Evolutionary conservation across 2,888 invertebrate species (phyloP), one percentile per base, ranked within the genome.

Genomic region (Sisyra terminalis): DNA sequence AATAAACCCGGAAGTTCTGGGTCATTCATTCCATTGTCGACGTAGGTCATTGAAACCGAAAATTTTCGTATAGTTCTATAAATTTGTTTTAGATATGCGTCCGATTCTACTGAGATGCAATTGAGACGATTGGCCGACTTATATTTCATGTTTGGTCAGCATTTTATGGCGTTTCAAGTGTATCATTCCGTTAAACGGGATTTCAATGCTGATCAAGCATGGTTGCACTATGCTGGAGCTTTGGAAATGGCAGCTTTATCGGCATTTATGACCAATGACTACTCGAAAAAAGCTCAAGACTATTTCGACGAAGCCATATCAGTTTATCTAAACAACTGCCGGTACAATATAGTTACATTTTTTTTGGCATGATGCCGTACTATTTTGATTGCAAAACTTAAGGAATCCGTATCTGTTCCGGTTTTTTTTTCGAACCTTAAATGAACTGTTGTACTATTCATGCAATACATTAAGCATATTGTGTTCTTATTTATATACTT

Each of bases 131-230:
- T 97, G 34, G 97, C 89, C 1, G 98, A 98, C 64, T 67, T 98
- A 6, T 90, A 92, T 64, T 96, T 98, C 61, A 79, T 97, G 74
- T 92, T 96, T 61, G 88, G 92, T 3, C 82, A 92, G 56, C 94
- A 94, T 65, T 78, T 81, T 49, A 71, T 87, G 50, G 92, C 96
- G 6, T 94, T 88, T 63, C 86, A 89, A 59, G 78, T 87, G 0
- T 98, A 96, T 65, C 93, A 97, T 63, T 79, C 85, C 34, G 89
- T 93, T n/a, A 97, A 97, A 64, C 75, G 93, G 42, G 98, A 98
- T 60, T 97, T 97, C 60, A 87, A 86, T 57, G 85, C 85, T 2
- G 97, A 98, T 59, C 88, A 92, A 50, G 97, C 97, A 1, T 96
- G 94, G 94, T 71, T 94, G 18, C 88, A 96, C 60, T 94, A 87